Percentiles rank a stretch among this genome's conserved stretches.
phyloP scores from a whole-genome alignment of 2,113 vertebrate genomes.

The Urocynchramus pylzowi region DNA sequence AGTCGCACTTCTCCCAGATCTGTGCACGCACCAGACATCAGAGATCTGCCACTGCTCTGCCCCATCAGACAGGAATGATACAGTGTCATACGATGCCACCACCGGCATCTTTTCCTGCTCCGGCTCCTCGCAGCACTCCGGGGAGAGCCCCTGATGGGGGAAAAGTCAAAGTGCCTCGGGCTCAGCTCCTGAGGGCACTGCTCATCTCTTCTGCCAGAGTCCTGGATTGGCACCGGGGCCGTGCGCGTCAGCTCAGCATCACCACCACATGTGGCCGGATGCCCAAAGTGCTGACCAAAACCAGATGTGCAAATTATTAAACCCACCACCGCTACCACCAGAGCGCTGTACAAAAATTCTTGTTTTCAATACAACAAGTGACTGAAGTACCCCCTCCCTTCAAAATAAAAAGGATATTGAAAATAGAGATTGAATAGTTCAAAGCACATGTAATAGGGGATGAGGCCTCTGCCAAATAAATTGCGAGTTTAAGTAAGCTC shows the following conservation, averaged over 20 bases:
- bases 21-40: too few species aligned
- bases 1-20: neutral
- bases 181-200: neutral
- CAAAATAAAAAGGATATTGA: neutral
- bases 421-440: neutral
- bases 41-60: neutral
- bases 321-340: neutral
- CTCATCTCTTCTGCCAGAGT: neutral
- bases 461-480: neutral
- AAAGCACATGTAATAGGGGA: neutral
- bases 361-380: neutral
- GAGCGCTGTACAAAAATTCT: neutral
- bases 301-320: neutral
- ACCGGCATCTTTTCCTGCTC: neutral
- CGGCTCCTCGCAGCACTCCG: neutral
- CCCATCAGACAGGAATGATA: neutral
- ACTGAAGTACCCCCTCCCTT: neutral
- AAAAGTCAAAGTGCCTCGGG: neutral
- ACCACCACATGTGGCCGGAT: neutral
- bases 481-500: neutral
- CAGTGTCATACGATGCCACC: neutral
- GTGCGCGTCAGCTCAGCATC: accelerated
- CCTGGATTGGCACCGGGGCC: accelerated
- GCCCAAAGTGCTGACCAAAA: neutral
- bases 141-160: accelerated